Evolutionary conservation across 2,797 vertebrate genomes (phyloP).

Genomic region (Acipenser transmontanus): DNA sequence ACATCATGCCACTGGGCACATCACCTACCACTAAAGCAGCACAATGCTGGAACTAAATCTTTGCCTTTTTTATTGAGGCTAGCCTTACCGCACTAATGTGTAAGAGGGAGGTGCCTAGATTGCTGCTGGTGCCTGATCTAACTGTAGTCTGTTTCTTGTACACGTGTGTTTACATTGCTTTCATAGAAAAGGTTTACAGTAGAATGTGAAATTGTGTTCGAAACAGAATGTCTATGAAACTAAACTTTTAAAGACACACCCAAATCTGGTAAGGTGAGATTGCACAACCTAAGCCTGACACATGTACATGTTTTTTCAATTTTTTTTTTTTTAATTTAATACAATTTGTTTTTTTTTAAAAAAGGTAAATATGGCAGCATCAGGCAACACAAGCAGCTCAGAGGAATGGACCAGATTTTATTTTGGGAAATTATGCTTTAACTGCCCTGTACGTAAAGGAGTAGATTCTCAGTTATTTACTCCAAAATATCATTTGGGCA

Average conservation of each 20-base stretch:
- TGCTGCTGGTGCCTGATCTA: slow-evolving; percentile 12
- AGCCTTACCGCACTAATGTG: slow-evolving; percentile 8
- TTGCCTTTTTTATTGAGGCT: slow-evolving; percentile 1
- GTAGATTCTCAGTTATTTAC: no score
- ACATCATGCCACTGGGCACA: no score
- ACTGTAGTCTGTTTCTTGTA: slow-evolving; percentile 10
- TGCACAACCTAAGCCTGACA: slow-evolving; percentile 66
- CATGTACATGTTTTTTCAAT: slow-evolving; percentile 51
- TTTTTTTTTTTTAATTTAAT: slow-evolving; percentile 12
- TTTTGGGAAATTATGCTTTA: no score
- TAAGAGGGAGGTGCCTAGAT: slow-evolving; percentile 11
- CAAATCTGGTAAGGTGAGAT: not conserved
- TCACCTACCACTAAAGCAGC: no score
- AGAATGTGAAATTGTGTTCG: slow-evolving; percentile 8
- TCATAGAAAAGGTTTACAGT: slow-evolving; percentile 2
- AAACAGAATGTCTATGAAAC: slow-evolving; percentile 10
- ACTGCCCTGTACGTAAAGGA: no score
- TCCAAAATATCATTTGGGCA: no score
- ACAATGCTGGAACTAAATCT: no score
- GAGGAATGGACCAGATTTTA: no score
- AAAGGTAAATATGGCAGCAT: no score
- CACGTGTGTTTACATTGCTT: slow-evolving; percentile 1
- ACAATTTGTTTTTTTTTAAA: no score
- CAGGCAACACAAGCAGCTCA: no score
- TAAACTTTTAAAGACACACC: not conserved